Conservation (phyloP, 2,888 invertebrate species). For the Epinotia ramella region DNA sequence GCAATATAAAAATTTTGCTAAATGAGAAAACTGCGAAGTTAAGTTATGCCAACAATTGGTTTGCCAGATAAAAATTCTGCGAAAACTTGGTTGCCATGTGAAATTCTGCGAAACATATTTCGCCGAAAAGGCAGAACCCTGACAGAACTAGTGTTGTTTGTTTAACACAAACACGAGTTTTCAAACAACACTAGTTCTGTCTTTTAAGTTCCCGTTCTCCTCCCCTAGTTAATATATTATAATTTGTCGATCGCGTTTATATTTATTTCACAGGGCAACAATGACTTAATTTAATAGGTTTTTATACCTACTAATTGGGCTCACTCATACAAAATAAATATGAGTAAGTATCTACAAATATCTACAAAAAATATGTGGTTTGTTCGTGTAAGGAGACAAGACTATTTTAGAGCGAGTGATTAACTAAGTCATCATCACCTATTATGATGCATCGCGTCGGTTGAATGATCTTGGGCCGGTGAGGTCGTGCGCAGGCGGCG, state of each 20-base stretch:
- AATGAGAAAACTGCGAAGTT: too few species aligned
- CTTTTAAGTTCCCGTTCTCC: too few species aligned
- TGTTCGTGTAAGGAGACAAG: not conserved
- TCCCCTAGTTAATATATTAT: too few species aligned
- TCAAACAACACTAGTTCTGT: not conserved
- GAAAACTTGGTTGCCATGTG: too few species aligned
- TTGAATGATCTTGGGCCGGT: conserved; percentile 38
- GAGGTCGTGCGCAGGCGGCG: conserved; percentile 40
- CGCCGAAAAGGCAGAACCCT: too few species aligned
- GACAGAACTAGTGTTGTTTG: conserved; percentile 11
- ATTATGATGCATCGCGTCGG: conserved; percentile 18
- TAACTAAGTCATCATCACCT: conserved; percentile 19
- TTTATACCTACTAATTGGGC: too few species aligned
- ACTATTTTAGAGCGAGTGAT: not conserved
- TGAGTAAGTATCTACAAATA: not conserved
- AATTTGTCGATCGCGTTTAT: not conserved
- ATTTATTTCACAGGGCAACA: conserved; percentile 2
- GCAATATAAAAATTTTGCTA: too few species aligned
- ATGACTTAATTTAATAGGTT: not conserved
- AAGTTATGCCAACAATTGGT: too few species aligned
- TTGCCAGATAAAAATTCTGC: too few species aligned
- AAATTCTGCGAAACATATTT: too few species aligned
- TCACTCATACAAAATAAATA: not conserved
- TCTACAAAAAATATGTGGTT: not conserved
- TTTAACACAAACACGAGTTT: not conserved